Evolutionary conservation across 2,888 invertebrate species (phyloP).

Genomic region (Drosophila subquinaria): DNA sequence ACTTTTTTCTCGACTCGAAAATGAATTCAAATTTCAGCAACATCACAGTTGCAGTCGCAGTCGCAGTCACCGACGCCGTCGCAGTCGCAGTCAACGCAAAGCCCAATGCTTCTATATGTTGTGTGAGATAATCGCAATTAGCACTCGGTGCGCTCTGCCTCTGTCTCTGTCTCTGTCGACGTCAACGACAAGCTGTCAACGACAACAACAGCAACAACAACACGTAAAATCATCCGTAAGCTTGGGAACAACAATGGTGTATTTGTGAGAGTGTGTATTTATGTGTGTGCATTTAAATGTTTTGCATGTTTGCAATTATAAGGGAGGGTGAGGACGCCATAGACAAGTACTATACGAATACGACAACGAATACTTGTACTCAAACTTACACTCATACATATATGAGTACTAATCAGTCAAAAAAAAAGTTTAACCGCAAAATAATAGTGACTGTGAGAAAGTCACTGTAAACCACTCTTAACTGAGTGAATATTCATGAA

Average conservation of each 20-base stretch:
- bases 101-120: constrained; percentile 58
- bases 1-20: constrained; percentile 71
- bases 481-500: constrained; percentile 32
- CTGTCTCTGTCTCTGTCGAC: constrained; percentile 28
- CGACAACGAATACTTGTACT: constrained; percentile 7
- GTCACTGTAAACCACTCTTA: constrained; percentile 35
- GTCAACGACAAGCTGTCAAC: constrained; percentile 36
- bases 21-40: constrained; percentile 81
- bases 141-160: constrained; percentile 61
- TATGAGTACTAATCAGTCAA: constrained; percentile 66
- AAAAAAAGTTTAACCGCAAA: constrained; percentile 65
- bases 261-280: constrained; percentile 20
- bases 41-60: constrained; percentile 39
- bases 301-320: constrained; percentile 78
- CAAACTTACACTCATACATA: constrained; percentile 11
- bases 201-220: constrained; percentile 49
- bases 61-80: constrained; percentile 45
- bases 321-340: constrained; percentile 70
- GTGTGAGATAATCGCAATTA: constrained; percentile 83
- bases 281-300: constrained; percentile 53
- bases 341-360: constrained; percentile 20
- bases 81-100: constrained; percentile 46
- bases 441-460: constrained; percentile 72
- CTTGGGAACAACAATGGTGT: constrained; percentile 66
- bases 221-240: constrained; percentile 51